phyloP scores from a whole-genome alignment of 2,113 vertebrate genomes.

The Irena cyanogastra region DNA sequence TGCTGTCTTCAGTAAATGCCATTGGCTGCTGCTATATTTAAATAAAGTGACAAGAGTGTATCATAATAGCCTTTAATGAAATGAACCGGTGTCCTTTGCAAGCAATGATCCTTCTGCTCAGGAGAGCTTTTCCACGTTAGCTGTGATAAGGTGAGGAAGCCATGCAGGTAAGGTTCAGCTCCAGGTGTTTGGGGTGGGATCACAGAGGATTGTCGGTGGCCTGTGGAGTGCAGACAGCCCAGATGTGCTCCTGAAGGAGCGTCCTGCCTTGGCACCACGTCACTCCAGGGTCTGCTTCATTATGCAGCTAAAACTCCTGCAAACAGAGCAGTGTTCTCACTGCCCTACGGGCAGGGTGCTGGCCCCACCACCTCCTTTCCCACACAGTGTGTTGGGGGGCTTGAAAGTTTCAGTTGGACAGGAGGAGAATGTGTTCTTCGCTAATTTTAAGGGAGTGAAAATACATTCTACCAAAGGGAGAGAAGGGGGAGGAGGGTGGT shows the following conservation, averaged over 20 bases:
- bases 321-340: accelerated
- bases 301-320: neutral
- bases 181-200: neutral
- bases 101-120: neutral
- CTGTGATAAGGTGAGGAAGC: neutral
- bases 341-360: no score
- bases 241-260: neutral
- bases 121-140: constrained; percentile 7
- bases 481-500: neutral
- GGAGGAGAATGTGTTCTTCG: neutral
- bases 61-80: neutral
- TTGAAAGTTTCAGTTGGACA: neutral
- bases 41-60: neutral
- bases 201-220: neutral
- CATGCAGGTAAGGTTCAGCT: neutral
- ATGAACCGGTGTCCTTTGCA: neutral
- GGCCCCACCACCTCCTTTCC: no score
- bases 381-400: neutral
- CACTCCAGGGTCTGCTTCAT: accelerated
- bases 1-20: constrained; percentile 9
- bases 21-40: neutral
- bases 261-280: neutral
- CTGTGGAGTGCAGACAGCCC: neutral
- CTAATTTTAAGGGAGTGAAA: neutral
- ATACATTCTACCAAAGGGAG: neutral